Conservation (phyloP, 2,888 invertebrate genomes). For the Lasioglossum marginatum region DNA sequence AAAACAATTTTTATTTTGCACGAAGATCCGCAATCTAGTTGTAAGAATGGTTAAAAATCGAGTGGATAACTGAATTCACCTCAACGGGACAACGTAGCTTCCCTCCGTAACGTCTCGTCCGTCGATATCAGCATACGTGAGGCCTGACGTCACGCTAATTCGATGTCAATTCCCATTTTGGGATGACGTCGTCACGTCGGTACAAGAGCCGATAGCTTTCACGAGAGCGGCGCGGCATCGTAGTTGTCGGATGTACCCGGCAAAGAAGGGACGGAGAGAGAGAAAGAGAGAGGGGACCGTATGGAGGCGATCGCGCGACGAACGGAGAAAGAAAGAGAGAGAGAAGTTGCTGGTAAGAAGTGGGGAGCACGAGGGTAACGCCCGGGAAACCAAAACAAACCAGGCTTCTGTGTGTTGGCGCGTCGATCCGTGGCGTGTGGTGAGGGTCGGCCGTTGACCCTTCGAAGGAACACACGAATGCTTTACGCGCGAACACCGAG, state of each 20-base stretch:
- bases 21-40: no score
- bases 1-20: no score
- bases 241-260: slow-evolving; percentile 45
- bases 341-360: slow-evolving; percentile 55
- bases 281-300: slow-evolving; percentile 48
- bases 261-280: slow-evolving; percentile 51
- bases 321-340: slow-evolving; percentile 56
- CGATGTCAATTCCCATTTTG: slow-evolving; percentile 69
- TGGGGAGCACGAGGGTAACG: slow-evolving; percentile 81
- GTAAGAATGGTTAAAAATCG: neutral
- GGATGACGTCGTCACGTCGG: slow-evolving; percentile 57
- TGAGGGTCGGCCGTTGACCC: slow-evolving; percentile 85
- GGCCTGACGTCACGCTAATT: slow-evolving; percentile 55
- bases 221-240: slow-evolving; percentile 45
- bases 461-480: slow-evolving; percentile 78
- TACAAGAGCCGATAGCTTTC: slow-evolving; percentile 53
- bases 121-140: neutral
- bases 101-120: neutral
- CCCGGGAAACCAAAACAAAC: slow-evolving; percentile 85
- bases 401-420: slow-evolving; percentile 79
- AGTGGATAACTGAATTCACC: neutral
- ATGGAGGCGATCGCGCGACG: slow-evolving; percentile 56
- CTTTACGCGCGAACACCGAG: slow-evolving; percentile 66
- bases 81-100: neutral
- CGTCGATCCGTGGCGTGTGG: slow-evolving; percentile 81